Conservation (phyloP, 2,888 invertebrate genomes). For the Hyppa rectilinea region DNA sequence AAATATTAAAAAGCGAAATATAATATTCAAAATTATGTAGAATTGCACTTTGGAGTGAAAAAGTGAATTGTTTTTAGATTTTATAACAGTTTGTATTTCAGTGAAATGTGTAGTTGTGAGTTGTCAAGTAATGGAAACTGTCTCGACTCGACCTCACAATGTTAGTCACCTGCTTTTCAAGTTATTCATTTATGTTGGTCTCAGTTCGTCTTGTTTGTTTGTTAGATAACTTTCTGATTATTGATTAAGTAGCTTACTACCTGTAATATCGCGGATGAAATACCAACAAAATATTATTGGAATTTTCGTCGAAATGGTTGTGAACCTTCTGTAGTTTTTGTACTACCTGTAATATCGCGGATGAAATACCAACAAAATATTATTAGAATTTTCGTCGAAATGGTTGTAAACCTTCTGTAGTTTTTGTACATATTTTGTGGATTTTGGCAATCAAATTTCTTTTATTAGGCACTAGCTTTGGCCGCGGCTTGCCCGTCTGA, state of each 20-base stretch:
- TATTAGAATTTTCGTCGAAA: neutral
- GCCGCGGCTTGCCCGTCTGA: too few species aligned
- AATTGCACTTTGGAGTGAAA: neutral
- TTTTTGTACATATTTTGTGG: neutral
- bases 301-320: neutral
- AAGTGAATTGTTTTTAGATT: neutral
- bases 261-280: neutral
- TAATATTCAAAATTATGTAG: neutral
- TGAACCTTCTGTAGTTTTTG: too few species aligned
- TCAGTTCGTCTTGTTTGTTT: slow-evolving; percentile 10
- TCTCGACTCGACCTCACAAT: slow-evolving; percentile 15
- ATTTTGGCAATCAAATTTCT: neutral
- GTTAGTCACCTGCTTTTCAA: slow-evolving; percentile 28
- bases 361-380: neutral
- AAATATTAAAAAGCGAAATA: neutral
- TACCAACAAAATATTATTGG: neutral
- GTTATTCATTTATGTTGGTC: slow-evolving; percentile 16
- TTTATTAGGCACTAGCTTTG: too few species aligned
- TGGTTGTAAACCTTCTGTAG: too few species aligned
- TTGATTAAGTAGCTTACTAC: slow-evolving; percentile 2
- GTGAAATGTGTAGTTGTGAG: slow-evolving; percentile 25
- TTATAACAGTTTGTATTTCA: neutral
- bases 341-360: neutral
- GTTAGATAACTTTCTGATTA: slow-evolving; percentile 4
- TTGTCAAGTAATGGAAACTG: slow-evolving; percentile 23